These are phyloP conservation scores for Centruroides vittatus DNA, from an alignment of 1,140 invertebrate species.

Conservation along the genomic window DNA sequence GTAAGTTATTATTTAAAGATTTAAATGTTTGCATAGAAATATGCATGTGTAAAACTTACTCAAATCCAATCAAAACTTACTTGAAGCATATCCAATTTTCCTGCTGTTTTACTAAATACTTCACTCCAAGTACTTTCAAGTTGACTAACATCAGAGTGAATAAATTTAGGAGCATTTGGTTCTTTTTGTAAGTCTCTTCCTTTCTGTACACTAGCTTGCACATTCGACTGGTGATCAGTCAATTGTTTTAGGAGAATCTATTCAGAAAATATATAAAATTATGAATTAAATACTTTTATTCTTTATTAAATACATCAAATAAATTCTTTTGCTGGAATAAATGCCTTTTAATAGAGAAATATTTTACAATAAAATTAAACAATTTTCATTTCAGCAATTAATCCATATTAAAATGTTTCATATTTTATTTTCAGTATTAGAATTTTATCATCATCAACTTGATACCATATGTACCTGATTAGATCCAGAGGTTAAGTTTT, in stretches of 20 bases:
- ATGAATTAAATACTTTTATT: not conserved
- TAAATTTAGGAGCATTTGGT: constrained; percentile 66
- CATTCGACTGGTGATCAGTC: constrained; percentile 66
- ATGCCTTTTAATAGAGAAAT: no score
- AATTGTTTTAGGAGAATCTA: constrained; percentile 45
- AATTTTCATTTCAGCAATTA: no score
- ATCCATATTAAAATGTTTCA: no score
- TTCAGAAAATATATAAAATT: not conserved
- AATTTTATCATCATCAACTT: no score
- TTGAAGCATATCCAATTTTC: constrained; percentile 66
- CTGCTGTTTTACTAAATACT: constrained; percentile 65
- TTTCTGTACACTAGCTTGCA: constrained; percentile 76
- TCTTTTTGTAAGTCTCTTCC: constrained; percentile 79
- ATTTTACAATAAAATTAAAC: no score
- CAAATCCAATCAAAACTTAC: constrained; percentile 22
- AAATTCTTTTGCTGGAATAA: no score
- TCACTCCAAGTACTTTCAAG: constrained; percentile 77
- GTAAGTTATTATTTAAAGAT: no score
- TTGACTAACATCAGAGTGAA: constrained; percentile 62
- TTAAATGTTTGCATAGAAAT: no score
- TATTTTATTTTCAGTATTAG: no score
- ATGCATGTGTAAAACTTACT: not conserved
- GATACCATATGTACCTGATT: no score
- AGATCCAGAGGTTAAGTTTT: no score
- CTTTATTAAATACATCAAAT: no score